Evolutionary conservation across 2,113 vertebrate species (phyloP).

Genomic region (Engraulis encrasicolus): DNA sequence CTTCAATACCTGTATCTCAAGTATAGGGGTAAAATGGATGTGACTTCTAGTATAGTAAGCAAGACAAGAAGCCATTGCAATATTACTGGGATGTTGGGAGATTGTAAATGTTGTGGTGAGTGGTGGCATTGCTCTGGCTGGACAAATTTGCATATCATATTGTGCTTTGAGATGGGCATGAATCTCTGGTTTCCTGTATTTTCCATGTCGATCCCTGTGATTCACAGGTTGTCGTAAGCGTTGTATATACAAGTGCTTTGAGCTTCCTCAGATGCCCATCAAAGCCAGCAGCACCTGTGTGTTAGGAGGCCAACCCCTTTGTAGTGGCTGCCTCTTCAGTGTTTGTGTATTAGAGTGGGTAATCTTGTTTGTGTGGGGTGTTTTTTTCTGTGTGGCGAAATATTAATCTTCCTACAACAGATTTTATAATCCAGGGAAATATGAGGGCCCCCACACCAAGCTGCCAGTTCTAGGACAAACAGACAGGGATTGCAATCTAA

Average conservation of each 20-base stretch:
- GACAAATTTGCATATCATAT: background rate
- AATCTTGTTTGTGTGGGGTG: slow-evolving; percentile 14
- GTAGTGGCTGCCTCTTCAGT: slow-evolving; percentile 7
- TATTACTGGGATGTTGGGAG: background rate
- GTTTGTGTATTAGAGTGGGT: slow-evolving; percentile 27
- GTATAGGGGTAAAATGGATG: too few species aligned
- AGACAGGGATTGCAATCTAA: background rate
- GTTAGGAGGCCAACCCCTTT: too few species aligned
- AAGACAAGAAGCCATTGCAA: background rate
- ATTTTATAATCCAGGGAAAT: slow-evolving; percentile 36
- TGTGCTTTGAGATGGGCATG: background rate
- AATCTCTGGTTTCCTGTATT: background rate
- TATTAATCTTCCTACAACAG: slow-evolving; percentile 30
- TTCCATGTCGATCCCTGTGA: background rate
- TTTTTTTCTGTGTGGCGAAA: background rate
- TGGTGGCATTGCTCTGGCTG: background rate
- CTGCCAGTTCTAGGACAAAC: background rate
- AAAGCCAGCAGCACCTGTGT: too few species aligned
- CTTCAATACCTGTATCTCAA: too few species aligned
- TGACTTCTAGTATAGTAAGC: background rate
- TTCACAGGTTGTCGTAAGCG: too few species aligned
- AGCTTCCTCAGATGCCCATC: too few species aligned
- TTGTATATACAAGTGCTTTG: too few species aligned
- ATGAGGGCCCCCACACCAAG: slow-evolving; percentile 19
- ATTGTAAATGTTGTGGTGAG: background rate